phyloP scores from a whole-genome alignment of 1,140 invertebrate genomes.

The Solenopsis invicta region DNA sequence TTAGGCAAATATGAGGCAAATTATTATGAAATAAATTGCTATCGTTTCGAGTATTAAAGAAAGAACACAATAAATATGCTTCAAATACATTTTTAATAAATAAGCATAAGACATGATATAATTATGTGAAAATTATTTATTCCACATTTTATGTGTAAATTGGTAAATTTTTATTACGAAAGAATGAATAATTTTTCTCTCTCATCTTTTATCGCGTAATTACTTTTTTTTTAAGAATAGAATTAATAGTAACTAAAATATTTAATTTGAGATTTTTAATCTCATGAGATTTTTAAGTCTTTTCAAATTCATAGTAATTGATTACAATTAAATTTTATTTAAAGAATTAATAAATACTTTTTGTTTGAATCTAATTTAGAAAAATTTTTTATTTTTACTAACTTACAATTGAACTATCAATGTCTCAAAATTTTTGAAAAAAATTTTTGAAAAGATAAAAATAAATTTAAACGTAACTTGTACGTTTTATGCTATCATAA shows the following conservation, averaged over 20 bases:
- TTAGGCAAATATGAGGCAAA: slow-evolving; percentile 42
- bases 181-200: not conserved
- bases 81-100: slow-evolving; percentile 12
- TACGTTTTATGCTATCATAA: not conserved
- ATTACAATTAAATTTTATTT: not conserved
- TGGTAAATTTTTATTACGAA: not conserved
- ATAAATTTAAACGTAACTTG: not conserved
- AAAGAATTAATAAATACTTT: slow-evolving; percentile 8
- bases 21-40: slow-evolving; percentile 47
- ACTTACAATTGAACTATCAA: not conserved
- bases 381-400: not conserved
- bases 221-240: not conserved
- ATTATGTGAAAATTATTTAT: not conserved
- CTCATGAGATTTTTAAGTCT: not conserved
- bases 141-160: not conserved
- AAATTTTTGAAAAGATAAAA: not conserved
- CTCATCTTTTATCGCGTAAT: not conserved
- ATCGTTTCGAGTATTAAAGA: not conserved
- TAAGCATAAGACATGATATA: not conserved
- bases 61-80: not conserved
- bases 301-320: not conserved
- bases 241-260: not conserved
- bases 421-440: not conserved
- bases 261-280: too few species aligned
- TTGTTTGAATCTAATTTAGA: not conserved